A percentile compares a stretch with the other conserved stretches of the same genome.
Conservation (phyloP, 2,888 invertebrate genomes). For the Ophion ventricosus region DNA sequence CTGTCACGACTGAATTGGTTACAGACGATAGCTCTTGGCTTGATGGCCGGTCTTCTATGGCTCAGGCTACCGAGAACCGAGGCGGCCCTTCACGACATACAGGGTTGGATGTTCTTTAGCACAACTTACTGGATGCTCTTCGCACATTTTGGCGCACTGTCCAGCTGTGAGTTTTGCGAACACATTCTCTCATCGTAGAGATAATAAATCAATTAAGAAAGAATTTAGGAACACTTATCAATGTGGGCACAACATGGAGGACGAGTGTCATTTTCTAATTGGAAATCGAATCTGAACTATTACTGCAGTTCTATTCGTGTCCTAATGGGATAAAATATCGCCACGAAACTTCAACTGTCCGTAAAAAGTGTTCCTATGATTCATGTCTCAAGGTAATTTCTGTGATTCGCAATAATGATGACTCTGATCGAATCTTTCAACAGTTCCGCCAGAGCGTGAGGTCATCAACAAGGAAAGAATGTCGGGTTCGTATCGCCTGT, state of each 20-base stretch:
- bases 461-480: constrained; percentile 92
- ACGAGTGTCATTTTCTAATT: too few species aligned
- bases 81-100: constrained; percentile 90
- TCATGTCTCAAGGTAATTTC: background rate
- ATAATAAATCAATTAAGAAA: background rate
- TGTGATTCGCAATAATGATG: constrained; percentile 1
- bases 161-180: constrained; percentile 89
- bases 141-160: constrained; percentile 90
- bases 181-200: background rate
- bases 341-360: background rate
- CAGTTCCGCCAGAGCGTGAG: constrained; percentile 91
- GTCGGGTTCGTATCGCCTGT: constrained; percentile 91
- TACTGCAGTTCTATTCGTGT: too few species aligned
- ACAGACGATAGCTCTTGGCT: constrained; percentile 89
- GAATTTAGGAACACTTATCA: too few species aligned
- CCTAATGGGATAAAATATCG: background rate
- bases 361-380: background rate
- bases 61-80: constrained; percentile 91
- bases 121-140: constrained; percentile 93
- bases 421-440: constrained; percentile 6
- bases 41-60: constrained; percentile 91
- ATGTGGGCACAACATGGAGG: too few species aligned
- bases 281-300: too few species aligned
- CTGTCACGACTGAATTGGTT: constrained; percentile 91
- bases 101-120: constrained; percentile 94